Base-by-base conservation (phyloP, 1,140 invertebrate genomes). In the Philotrypesis tridentata region DNA sequence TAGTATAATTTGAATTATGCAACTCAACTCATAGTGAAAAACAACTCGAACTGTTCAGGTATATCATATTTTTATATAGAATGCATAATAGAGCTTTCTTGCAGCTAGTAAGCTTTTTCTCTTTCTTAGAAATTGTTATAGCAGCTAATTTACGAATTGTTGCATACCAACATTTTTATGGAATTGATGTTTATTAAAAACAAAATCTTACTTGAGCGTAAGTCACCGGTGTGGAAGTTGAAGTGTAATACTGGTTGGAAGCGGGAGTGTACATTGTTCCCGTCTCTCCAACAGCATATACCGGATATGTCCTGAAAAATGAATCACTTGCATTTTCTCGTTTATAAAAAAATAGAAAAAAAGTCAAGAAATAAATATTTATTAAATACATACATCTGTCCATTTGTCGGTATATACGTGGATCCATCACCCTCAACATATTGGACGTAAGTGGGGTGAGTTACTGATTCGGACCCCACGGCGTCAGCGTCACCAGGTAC, bases 271-370 rank as follows among this genome's bases (percentile, higher is more conserved):
- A 96, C 92, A 96, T 94, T 1, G 95, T 93, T 84, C 93, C 94
- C 83, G 94, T 93, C 89, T 95, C 95, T 9, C 95, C 95, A 81
- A 97, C 96, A 79, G 95, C 95, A 89, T 97, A 97, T 55, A 97
- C 96, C 82, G 96, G 96, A 92, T 97, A 97, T 84, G 95, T 94
- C 94, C 96, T 96, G 85, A 84, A 92, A 90, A 83, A 80, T 72
- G 82, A 27, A 72, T 82, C 29, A 71, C 33, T 63, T 74, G 48
- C 11, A 79, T n/a, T 8, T 29, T 33, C 14, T 48, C 55, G 7
- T 74, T 48, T 81, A 74, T 78, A 63, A 60, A 25, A 61, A 29
- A 74, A 72, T 71, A 82, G 29, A n/a, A 5, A n/a, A 8, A 67
- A 14, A 27, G 17, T 65, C 0, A 29, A 61, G 5, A n/a, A 27